Conservation (phyloP, 2,888 invertebrate genomes). For the Notodonta ziczac region DNA sequence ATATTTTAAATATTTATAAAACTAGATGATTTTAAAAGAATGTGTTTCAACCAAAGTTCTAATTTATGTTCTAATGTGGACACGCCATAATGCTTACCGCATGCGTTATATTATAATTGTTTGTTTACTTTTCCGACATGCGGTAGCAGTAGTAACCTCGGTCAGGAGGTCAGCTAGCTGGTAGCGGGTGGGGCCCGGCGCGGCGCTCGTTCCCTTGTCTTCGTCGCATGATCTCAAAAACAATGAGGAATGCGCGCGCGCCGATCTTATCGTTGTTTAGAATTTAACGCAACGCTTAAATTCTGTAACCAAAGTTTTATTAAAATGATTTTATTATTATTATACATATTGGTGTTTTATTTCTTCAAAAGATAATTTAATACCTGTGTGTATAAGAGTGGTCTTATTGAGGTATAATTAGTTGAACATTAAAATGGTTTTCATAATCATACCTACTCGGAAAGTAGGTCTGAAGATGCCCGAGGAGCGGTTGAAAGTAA, state of each 20-base stretch:
- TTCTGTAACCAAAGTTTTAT: slow-evolving; percentile 73
- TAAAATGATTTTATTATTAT: slow-evolving; percentile 56
- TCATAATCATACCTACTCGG: too few relatives aligned
- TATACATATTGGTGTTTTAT: slow-evolving; percentile 28
- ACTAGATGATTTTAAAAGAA: too few relatives aligned
- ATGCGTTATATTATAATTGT: too few relatives aligned
- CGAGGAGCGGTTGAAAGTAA: too few relatives aligned
- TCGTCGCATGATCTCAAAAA: slow-evolving; percentile 40
- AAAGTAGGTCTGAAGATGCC: too few relatives aligned
- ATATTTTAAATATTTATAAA: too few relatives aligned
- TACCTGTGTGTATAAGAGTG: too few relatives aligned
- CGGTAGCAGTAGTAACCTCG: neutral
- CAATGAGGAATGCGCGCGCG: slow-evolving; percentile 32
- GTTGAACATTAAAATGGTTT: too few relatives aligned
- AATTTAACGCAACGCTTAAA: slow-evolving; percentile 69
- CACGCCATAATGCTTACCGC: too few relatives aligned
- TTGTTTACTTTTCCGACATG: neutral
- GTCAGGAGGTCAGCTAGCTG: slow-evolving; percentile 2
- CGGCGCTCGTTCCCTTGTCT: slow-evolving; percentile 36
- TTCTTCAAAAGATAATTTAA: slow-evolving; percentile 7
- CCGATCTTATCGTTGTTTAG: slow-evolving; percentile 53
- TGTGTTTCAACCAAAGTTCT: too few relatives aligned
- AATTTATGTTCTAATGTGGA: too few relatives aligned
- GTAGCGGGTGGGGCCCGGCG: slow-evolving; percentile 36
- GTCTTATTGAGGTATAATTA: too few relatives aligned